These are phyloP conservation scores for Dromas ardeola DNA, from an alignment of 2,113 vertebrate species.

Conservation along the genomic window DNA sequence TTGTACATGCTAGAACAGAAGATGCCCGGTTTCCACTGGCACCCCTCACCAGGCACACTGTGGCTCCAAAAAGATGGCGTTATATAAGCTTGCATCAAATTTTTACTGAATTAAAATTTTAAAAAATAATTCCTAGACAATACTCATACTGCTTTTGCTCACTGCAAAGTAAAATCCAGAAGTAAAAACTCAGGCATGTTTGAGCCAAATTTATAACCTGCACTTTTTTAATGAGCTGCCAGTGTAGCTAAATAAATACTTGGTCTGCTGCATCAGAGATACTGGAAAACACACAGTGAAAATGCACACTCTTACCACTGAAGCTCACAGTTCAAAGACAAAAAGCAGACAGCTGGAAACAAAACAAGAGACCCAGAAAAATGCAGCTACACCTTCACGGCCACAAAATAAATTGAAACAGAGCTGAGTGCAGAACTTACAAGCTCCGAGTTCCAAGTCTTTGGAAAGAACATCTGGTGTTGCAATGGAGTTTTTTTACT, in stretches of 20 bases:
- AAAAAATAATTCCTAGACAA: background rate
- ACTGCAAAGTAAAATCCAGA: background rate
- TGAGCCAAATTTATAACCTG: background rate
- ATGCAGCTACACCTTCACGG: background rate
- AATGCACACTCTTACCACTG: background rate
- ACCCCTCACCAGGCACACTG: background rate
- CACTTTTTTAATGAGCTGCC: background rate
- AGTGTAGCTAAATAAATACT: background rate
- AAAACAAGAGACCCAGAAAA: background rate
- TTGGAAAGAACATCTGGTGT: background rate
- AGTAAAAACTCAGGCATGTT: background rate
- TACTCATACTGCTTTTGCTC: background rate
- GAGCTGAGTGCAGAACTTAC: background rate
- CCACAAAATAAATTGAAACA: background rate
- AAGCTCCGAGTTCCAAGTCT: background rate
- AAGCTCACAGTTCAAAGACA: background rate
- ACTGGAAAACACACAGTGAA: background rate
- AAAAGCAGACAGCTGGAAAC: background rate
- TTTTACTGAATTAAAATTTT: background rate
- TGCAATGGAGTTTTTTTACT: background rate
- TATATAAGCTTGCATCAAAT: background rate
- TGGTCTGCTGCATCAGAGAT: background rate
- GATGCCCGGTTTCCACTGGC: background rate
- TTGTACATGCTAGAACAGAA: background rate
- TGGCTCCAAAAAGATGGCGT: background rate